Evolutionary conservation across 2,888 invertebrate species (phyloP).

Genomic region (Allophyes oxyacanthae): DNA sequence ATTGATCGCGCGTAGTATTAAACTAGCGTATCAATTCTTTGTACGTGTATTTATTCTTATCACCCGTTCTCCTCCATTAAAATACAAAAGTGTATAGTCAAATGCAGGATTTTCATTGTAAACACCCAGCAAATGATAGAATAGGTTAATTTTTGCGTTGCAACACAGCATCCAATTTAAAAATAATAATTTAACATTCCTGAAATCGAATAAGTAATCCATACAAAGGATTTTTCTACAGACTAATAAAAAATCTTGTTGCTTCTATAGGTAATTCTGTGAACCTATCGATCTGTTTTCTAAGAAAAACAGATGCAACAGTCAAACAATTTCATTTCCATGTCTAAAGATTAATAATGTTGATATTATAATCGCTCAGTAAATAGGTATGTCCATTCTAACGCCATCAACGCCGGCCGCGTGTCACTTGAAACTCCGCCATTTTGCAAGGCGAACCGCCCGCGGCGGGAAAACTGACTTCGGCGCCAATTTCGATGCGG

Average conservation of each 20-base stretch:
- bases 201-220: no score
- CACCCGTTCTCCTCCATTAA: no score
- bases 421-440: conserved; percentile 86
- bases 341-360: conserved; percentile 9
- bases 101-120: no score
- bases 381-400: conserved; percentile 72
- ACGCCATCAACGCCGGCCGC: conserved; percentile 65
- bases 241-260: not conserved
- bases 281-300: conserved; percentile 6
- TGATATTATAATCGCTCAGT: conserved; percentile 24
- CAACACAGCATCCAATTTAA: no score
- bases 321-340: conserved; percentile 16
- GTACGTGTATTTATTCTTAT: no score
- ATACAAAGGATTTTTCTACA: not conserved
- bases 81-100: no score
- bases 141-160: no score
- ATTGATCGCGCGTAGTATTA: no score
- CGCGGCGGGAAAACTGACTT: conserved; percentile 87
- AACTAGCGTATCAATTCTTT: no score
- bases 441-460: conserved; percentile 88
- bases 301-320: conserved; percentile 24
- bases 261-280: conserved; percentile 3
- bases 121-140: no score
- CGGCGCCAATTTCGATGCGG: conserved; percentile 86
- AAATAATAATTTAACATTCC: no score